Base-by-base conservation (phyloP, 2,797 vertebrate genomes). In the Onychomys arenicola region DNA sequence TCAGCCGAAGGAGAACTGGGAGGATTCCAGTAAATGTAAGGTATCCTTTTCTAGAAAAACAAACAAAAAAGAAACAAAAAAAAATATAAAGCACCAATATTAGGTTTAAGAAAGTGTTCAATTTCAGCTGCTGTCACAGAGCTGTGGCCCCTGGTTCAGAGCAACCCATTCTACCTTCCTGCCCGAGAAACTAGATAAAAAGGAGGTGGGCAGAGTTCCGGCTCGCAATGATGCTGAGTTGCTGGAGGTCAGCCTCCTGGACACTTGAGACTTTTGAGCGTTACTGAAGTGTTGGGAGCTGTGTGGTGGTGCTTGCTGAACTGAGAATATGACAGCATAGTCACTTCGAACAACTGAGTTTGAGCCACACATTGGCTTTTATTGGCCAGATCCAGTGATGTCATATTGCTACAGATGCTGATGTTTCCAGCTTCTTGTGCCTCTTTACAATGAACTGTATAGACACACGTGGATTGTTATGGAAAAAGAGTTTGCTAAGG, bases 1-100 rank as follows among this genome's bases (percentile, higher is more conserved):
- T 90, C 85, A 78, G 69, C 43, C 69, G n/a, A 57, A 96, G 65
- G 32, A 81, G 96, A 75, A 84, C 59, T 92, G 96, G 61, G 78
- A 97, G 92, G 25, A 73, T 55, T 34, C 57, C 55, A 63, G 57
- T 17, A 80, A 27, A 0, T 86, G 43, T 32, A n/a, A 8, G 57
- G 49, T 43, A 55, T 89, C n/a, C 34, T 71, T 65, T 69, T 59
- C 59, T 73, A 61, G 43, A 80, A 55, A 80, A 90, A 82, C 37
- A 73, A 19, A 89, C 49, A 76, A 2, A 34, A 3, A 69, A 55
- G 46, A 89, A 71, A 76, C 19, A 14, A 73, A 13, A 14, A 23
- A 10, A 73, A 13, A 49, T 25, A 17, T 25, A 90, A 89, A 87
- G 6, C 34, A 46, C n/a, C 67, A 67, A 43, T 11, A 43, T 8